Evolutionary conservation across 2,113 vertebrate species (phyloP).

Genomic region (Thermophis baileyi): DNA sequence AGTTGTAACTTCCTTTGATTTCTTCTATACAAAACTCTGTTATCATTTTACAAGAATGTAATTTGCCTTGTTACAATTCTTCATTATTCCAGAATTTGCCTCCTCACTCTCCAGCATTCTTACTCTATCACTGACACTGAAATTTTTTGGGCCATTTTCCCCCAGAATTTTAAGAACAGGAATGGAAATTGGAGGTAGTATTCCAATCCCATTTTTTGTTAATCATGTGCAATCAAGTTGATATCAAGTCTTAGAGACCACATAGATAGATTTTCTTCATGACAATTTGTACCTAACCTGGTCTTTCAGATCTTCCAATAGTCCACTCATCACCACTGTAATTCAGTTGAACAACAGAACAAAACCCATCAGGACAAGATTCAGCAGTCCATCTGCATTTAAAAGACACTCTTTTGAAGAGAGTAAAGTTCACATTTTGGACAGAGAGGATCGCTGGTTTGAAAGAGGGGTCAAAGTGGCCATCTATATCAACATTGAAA

Average conservation of each 20-base stretch:
- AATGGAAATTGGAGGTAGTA: neutral
- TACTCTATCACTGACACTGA: neutral
- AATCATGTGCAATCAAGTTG: neutral
- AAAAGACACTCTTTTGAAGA: too few relatives aligned
- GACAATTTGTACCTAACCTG: neutral
- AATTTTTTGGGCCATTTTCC: neutral
- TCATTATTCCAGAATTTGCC: neutral
- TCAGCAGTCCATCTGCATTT: too few relatives aligned
- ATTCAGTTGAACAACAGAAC: neutral
- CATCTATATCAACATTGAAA: too few relatives aligned
- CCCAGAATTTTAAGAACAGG: neutral
- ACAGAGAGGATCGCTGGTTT: too few relatives aligned
- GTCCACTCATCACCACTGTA: neutral
- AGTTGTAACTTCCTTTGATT: neutral
- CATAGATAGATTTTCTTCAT: neutral
- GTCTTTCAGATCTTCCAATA: neutral
- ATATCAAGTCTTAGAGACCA: neutral
- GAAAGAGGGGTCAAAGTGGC: too few relatives aligned
- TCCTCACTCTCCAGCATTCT: neutral
- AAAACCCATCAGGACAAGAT: neutral
- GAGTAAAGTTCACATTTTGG: too few relatives aligned
- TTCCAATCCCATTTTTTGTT: neutral
- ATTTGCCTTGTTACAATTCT: neutral
- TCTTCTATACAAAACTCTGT: neutral
- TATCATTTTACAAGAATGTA: neutral